Conservation (phyloP, 1,140 invertebrate species). For the Papilio aristodemus region DNA sequence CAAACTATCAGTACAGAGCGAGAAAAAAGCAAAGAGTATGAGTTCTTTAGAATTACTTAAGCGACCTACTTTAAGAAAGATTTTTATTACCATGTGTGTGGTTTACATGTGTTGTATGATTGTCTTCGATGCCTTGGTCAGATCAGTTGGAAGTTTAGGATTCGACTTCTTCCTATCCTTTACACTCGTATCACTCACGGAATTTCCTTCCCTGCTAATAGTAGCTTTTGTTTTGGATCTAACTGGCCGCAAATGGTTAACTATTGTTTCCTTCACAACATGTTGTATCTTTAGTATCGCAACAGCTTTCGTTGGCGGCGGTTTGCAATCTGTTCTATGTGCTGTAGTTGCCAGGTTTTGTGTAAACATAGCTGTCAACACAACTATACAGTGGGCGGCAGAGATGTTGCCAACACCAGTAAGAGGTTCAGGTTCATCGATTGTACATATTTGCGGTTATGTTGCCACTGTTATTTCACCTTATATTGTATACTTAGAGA, state of each 20-base stretch:
- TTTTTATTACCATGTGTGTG: constrained; percentile 59
- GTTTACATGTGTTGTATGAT: constrained; percentile 57
- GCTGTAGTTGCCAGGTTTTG: constrained; percentile 62
- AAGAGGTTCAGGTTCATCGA: constrained; percentile 82
- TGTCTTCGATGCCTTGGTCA: constrained; percentile 61
- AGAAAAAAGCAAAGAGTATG: constrained; percentile 42
- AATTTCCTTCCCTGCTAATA: constrained; percentile 61
- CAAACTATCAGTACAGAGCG: constrained; percentile 45
- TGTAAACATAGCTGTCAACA: constrained; percentile 59
- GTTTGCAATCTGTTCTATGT: constrained; percentile 56
- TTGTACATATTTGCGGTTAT: constrained; percentile 82
- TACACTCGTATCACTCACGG: constrained; percentile 63
- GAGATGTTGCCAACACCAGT: constrained; percentile 83
- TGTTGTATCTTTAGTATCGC: constrained; percentile 56
- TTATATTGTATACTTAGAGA: constrained; percentile 63
- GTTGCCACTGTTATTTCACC: constrained; percentile 59
- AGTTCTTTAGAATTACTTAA: constrained; percentile 56
- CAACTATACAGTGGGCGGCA: constrained; percentile 62
- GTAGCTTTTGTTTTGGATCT: constrained; percentile 62
- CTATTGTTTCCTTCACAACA: constrained; percentile 42
- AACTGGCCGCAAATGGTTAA: constrained; percentile 60
- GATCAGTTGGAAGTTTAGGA: constrained; percentile 57
- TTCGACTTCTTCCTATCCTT: constrained; percentile 69
- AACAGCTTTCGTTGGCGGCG: constrained; percentile 51
- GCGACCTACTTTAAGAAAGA: constrained; percentile 51